Evolutionary conservation across 2,888 invertebrate species (phyloP).

Genomic region (Arctia plantaginis): DNA sequence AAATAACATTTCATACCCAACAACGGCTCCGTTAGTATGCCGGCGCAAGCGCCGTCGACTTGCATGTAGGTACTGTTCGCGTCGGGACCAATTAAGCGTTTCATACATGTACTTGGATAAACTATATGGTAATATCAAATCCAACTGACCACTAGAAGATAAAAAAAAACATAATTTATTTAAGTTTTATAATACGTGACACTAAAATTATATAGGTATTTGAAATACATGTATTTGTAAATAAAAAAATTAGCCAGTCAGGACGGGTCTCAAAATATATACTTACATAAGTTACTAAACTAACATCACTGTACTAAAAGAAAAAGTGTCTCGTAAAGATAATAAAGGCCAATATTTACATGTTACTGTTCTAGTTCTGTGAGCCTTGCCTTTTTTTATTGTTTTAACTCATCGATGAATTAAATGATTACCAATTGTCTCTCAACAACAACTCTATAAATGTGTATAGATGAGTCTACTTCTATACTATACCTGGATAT

Average conservation of each 20-base stretch:
- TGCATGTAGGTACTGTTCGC: conserved; percentile 54
- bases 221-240: too few species aligned
- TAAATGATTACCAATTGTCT: too few species aligned
- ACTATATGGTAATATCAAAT: conserved; percentile 63
- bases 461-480: not conserved
- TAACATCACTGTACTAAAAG: not conserved
- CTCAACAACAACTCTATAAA: too few species aligned
- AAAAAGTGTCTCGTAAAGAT: too few species aligned
- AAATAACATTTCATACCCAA: conserved; percentile 56
- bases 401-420: too few species aligned
- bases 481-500: not conserved
- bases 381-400: too few species aligned
- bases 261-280: too few species aligned
- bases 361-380: too few species aligned
- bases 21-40: conserved; percentile 47
- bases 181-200: not conserved
- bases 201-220: too few species aligned
- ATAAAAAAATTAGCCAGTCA: too few species aligned
- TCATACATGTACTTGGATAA: conserved; percentile 53
- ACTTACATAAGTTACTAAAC: not conserved
- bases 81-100: conserved; percentile 60
- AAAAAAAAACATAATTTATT: not conserved
- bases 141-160: conserved; percentile 65
- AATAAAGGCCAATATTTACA: too few species aligned
- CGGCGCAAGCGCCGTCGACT: conserved; percentile 47